Evolutionary conservation across 2,888 invertebrate species (phyloP).

Genomic region (Hydropsyche betteni): DNA sequence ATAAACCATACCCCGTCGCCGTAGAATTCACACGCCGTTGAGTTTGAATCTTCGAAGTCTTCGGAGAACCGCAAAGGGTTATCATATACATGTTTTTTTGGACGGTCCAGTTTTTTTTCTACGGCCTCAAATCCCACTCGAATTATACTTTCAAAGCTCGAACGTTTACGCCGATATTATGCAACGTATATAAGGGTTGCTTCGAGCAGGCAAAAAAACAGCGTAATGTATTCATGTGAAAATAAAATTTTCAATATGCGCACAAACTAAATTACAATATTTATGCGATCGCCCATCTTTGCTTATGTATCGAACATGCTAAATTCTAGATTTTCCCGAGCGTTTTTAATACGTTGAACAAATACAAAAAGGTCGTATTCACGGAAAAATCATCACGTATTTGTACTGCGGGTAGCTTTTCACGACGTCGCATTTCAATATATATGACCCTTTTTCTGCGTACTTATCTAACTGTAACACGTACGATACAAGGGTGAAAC

Average conservation of each 20-base stretch:
- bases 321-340: too few relatives aligned
- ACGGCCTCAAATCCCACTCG: constrained; percentile 3
- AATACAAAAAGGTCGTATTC: background rate
- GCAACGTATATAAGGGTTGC: background rate
- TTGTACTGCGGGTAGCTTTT: background rate
- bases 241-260: constrained; percentile 22
- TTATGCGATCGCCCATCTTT: too few relatives aligned
- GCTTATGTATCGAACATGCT: too few relatives aligned
- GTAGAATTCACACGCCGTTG: constrained; percentile 36
- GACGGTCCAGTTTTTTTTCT: background rate
- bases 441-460: constrained; percentile 7
- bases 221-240: constrained; percentile 17
- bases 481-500: constrained; percentile 13
- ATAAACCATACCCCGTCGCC: constrained; percentile 43
- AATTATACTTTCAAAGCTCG: constrained; percentile 26
- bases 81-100: constrained; percentile 6
- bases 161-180: constrained; percentile 29
- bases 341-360: too few relatives aligned
- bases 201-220: constrained; percentile 2
- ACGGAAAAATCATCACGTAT: constrained; percentile 3
- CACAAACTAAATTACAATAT: background rate
- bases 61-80: constrained; percentile 17
- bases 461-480: constrained; percentile 19
- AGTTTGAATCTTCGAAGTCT: constrained; percentile 35
- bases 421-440: constrained; percentile 11